Evolutionary conservation across 30 jellyfish, hydroid and myxozoan genomes (phyloP), one percentile per base, ranked within the genome.

Genomic region (Aurelia aurita): DNA sequence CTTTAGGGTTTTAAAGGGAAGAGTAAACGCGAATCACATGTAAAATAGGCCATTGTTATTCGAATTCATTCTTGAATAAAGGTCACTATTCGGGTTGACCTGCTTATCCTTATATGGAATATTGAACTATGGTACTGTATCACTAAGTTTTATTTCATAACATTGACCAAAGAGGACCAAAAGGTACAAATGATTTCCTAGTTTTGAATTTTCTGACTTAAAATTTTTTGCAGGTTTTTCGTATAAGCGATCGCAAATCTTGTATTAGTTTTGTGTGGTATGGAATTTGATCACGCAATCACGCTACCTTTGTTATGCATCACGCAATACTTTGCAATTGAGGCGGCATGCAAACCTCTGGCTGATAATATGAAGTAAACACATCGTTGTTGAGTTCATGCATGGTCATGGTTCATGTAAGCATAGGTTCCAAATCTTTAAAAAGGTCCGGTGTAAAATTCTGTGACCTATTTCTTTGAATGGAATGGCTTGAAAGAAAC

Each of bases 31-130:
- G 72, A 68, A 71, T 83, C 87, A 72, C 57, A 81, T 70, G 87
- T 80, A 69, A 83, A 82, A 22, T 23, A 72, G 87, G 60, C 68
- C 84, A 70, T 83, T 83, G 93, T 83, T 83, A 32, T 28, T 54
- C 20, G 49, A 60, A 43, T 62, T 51, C 44, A 69, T 6, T 45
- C 83, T 39, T 61, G 69, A 83, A 45, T 35, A 70, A 47, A 58
- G 93, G 93, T 83, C 93, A 83, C 87, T 35, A 39, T 49, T 9
- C 44, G 46, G 80, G 59, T 72, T 83, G 93, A 83, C 93, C 93
- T 66, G 79, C 80, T 34, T 34, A 20, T 31, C 93, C 93, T 27
- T 69, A 83, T 83, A 83, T 53, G 93, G 93, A 46, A 44, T 12
- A 47, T 3, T 58, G 87, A 66, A 83, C 93, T 83, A 70, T 69